Evolutionary conservation across 2,113 vertebrate genomes (phyloP), one percentile per base, ranked within the genome.

Genomic region (Anhinga rufa): DNA sequence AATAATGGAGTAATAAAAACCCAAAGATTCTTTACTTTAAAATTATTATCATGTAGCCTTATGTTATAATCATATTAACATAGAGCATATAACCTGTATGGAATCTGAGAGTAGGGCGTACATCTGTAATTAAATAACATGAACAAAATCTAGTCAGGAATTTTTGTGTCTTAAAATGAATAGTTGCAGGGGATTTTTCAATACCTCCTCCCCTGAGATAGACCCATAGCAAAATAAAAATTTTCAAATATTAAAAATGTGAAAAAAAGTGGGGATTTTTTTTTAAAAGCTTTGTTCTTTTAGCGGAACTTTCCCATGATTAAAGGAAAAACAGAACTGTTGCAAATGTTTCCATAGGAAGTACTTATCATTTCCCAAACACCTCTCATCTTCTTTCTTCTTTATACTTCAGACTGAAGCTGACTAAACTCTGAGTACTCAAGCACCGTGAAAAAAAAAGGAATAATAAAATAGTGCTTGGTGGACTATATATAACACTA

Each of bases 271-370:
- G 34, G n/a, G 40, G 34, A 57, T 48, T 29, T 77, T 21, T 85
- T 48, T 82, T 52, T 40, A 51, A 74, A 86, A 14, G 10, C 31
- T 92, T 95, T 95, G 48, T 64, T 82, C 44, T 95, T 91, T 61
- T 87, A 72, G 54, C 40, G 88, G 81, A 95, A 95, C 66, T 92
- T 95, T 94, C 61, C 77, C 77, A 89, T 72, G 57, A 91, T 61
- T 93, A 61, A 93, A 91, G 74, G 90, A 88, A 91, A 92, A 93
- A 48, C 40, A 95, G 65, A 91, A 89, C 42, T 49, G 57, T 28
- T 92, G 38, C 58, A 79, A 82, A 86, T 86, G 49, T 97, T 96
- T 97, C 94, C 95, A 95, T 93, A 93, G 93, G 87, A 97, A 95
- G 71, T 71, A 74, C 51, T 94, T 95, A 96, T 87, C 94, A 75